Base-by-base conservation (phyloP, 2,888 invertebrate species). In the Chloroclystis v-ata region DNA sequence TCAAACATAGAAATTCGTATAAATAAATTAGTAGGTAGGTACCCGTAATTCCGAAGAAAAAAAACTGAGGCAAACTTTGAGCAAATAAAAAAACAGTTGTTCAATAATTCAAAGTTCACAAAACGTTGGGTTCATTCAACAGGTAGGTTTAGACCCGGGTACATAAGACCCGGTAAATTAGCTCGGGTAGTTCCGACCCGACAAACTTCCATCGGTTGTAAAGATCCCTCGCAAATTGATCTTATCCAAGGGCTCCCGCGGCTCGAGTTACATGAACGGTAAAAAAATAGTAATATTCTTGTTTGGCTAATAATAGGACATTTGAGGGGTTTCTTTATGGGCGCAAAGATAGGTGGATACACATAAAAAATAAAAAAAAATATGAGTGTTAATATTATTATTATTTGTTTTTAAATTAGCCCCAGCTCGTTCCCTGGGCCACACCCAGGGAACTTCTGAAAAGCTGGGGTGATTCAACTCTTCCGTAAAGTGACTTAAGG, bases 191-290 rank as follows among this genome's bases (percentile, higher is more conserved):
- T 62, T 69, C 73, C 67, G 72, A 72, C 50, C 43, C 29, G 30
- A 56, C 20, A 57, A 60, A 60, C 65, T 59, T 69, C 53, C 45
- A 52, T 60, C 62, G 62, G 62, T 64, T 71, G 62, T 63, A 69
- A 69, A 69, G 66, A 67, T 65, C 64, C 63, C 56, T 57, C 59
- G 67, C 64, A 77, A 79, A 76, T 72, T 72, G 73, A 74, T 75
- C 75, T 73, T 75, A 76, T 74, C 74, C 64, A 61, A 63, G 61
- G 63, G 50, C 43, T 46, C 63, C 60, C 69, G 67, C 69, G 72
- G 73, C 40, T 43, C 29, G 20, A 37, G 50, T 43, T 29, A 46
- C 50, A 12, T 29, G n/a, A 9, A 39, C 30, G 39, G 28, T 43
- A 1, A 11, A 35, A 39, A 49, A 35, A 30, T 14, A 9, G 32